phyloP scores from a whole-genome alignment of 2,113 vertebrate genomes.

The Dasypus novemcinctus region DNA sequence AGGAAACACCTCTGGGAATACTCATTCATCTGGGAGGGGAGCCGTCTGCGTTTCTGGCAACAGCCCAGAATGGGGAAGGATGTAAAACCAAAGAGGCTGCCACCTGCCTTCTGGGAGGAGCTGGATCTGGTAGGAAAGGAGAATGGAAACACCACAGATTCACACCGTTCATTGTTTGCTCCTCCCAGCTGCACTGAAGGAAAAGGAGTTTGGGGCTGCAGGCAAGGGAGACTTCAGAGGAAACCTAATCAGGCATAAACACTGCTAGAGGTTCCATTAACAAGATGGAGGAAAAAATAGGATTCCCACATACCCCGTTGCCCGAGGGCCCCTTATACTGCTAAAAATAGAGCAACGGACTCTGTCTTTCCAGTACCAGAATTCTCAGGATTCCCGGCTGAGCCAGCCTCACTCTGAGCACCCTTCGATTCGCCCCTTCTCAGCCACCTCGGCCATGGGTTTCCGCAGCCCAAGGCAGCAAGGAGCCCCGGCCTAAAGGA shows the following conservation, averaged over 20 bases:
- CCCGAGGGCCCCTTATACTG: neutral
- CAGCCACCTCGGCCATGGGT: slow-evolving; percentile 3
- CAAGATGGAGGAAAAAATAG: slow-evolving; percentile 57
- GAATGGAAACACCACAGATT: neutral
- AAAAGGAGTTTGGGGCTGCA: neutral
- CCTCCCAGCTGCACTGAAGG: neutral
- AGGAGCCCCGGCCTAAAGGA: neutral
- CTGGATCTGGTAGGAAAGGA: neutral
- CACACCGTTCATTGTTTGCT: neutral
- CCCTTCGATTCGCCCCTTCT: neutral
- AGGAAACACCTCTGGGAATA: slow-evolving; percentile 10
- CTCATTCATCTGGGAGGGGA: neutral
- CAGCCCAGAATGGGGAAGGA: neutral
- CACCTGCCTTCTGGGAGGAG: neutral
- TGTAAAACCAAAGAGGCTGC: neutral
- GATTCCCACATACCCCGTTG: slow-evolving; percentile 29
- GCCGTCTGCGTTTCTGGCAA: neutral
- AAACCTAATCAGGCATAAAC: slow-evolving; percentile 49
- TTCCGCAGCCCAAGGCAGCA: neutral
- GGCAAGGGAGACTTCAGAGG: neutral
- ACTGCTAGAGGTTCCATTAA: slow-evolving; percentile 47
- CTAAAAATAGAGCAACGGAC: slow-evolving; percentile 75
- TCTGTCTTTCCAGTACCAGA: slow-evolving; percentile 21
- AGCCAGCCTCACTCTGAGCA: slow-evolving; percentile 21
- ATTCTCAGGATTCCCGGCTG: slow-evolving; percentile 47